Conservation (phyloP, 2,888 invertebrate genomes). For the Cynaeus angustus region DNA sequence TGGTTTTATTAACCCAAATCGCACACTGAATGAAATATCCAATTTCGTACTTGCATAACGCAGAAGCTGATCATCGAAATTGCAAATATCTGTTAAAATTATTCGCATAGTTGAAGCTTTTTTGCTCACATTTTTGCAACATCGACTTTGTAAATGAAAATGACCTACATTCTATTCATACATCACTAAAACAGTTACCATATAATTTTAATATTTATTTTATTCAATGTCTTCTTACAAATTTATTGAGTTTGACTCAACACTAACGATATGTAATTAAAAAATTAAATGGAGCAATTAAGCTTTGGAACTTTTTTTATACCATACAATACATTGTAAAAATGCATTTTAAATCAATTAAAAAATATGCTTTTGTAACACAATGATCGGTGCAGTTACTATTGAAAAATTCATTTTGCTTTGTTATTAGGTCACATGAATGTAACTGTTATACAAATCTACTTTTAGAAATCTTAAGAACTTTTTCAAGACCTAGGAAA, state of each 20-base stretch:
- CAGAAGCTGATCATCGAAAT: too few species aligned
- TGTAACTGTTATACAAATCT: too few species aligned
- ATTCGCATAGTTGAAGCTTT: neutral
- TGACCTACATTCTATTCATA: neutral
- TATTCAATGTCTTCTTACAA: too few species aligned
- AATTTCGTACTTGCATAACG: constrained; percentile 4
- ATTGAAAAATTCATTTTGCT: too few species aligned
- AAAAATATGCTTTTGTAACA: neutral
- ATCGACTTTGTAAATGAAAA: neutral
- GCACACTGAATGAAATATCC: constrained; percentile 20
- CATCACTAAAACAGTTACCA: neutral
- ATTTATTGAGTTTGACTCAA: neutral
- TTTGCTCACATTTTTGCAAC: neutral
- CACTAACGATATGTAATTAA: neutral
- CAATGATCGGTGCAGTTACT: too few species aligned
- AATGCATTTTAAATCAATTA: neutral
- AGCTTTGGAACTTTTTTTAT: neutral
- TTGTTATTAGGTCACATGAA: too few species aligned
- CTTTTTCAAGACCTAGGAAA: too few species aligned
- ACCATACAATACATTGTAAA: neutral
- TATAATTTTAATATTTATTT: too few species aligned
- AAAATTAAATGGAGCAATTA: neutral
- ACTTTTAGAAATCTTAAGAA: too few species aligned
- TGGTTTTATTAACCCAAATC: constrained; percentile 14
- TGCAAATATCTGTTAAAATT: too few species aligned